Evolutionary conservation across 1,140 invertebrate genomes (phyloP).

Genomic region (Condylostylus longicornis): DNA sequence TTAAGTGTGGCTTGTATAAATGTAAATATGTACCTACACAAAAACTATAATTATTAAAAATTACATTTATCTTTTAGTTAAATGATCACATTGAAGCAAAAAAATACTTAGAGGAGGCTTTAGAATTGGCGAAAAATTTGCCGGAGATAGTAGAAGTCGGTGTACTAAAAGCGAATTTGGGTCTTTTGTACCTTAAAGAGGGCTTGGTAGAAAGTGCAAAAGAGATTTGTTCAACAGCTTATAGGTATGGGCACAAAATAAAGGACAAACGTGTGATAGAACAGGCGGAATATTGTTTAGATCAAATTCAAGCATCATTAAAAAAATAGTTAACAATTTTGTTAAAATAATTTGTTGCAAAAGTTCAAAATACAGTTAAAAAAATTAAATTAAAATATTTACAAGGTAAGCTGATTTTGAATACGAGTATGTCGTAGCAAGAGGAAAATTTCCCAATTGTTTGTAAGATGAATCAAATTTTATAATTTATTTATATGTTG

Average conservation of each 20-base stretch:
- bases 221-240: conserved; percentile 51
- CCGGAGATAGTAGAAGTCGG: conserved; percentile 51
- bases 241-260: conserved; percentile 46
- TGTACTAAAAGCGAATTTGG: conserved; percentile 67
- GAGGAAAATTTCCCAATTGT: too few species aligned
- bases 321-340: too few species aligned
- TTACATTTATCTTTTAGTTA: conserved; percentile 25
- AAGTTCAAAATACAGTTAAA: too few species aligned
- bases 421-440: too few species aligned
- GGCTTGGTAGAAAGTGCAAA: conserved; percentile 52
- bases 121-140: conserved; percentile 46
- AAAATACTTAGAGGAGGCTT: conserved; percentile 52
- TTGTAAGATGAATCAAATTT: too few species aligned
- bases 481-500: too few species aligned
- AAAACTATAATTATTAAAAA: not conserved
- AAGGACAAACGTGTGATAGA: conserved; percentile 46
- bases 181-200: conserved; percentile 59
- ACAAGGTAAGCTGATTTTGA: too few species aligned
- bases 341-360: too few species aligned
- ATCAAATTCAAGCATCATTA: conserved; percentile 41
- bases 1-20: conserved; percentile 56
- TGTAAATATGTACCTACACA: conserved; percentile 10
- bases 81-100: conserved; percentile 54
- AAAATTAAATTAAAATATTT: too few species aligned
- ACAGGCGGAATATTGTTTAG: conserved; percentile 54